Conservation (phyloP, 2,113 vertebrate species). For the Castor canadensis region DNA sequence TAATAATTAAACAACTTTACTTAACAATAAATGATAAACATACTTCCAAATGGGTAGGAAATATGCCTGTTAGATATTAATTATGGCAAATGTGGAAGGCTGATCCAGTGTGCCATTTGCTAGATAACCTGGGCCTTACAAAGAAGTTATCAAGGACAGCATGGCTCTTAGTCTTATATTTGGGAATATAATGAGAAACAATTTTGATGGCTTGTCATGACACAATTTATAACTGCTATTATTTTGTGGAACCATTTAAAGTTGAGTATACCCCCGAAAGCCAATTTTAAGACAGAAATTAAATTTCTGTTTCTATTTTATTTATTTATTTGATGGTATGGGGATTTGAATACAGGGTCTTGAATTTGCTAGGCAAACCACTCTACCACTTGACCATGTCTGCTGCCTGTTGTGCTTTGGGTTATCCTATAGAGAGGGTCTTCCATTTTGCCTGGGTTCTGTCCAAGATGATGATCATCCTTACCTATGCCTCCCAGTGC, state of each 20-base stretch:
- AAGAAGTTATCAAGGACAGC: not conserved
- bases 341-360: no score
- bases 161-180: not conserved
- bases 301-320: not conserved
- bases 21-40: not conserved
- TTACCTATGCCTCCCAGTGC: no score
- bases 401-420: no score
- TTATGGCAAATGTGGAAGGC: not conserved
- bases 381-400: no score
- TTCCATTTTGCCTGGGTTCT: no score
- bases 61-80: not conserved
- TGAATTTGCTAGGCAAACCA: no score
- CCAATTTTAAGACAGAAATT: not conserved
- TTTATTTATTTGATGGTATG: no score
- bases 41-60: not conserved
- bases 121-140: not conserved
- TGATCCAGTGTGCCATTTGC: not conserved
- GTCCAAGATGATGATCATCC: no score
- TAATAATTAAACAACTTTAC: not conserved
- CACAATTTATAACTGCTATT: not conserved
- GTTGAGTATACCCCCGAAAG: not conserved
- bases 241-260: not conserved
- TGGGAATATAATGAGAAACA: not conserved
- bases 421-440: no score
- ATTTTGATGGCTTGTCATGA: not conserved